Base-by-base conservation (phyloP, 2,113 vertebrate species). In the Protomyctophum bolini region DNA sequence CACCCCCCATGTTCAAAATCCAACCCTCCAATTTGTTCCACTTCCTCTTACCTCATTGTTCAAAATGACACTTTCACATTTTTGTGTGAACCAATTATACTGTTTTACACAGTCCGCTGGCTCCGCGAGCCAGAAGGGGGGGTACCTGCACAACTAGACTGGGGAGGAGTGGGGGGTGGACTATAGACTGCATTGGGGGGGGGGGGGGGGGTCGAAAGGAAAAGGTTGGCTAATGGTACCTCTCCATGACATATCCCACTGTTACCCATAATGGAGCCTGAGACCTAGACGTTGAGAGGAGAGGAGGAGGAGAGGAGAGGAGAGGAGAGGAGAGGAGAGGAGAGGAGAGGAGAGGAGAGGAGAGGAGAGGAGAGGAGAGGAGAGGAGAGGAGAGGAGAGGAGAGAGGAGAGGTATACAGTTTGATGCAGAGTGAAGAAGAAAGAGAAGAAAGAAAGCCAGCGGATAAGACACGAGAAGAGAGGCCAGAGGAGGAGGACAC, bases 21-120 rank as follows among this genome's bases (percentile, higher is more conserved):
- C 66, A 82, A 77, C 86, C 61, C 86, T 86, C 87, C 84, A 85
- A 90, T 91, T 92, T 89, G 89, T 90, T 91, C 90, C 90, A 89
- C 86, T 84, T 88, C 90, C 90, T 77, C 80, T 89, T 90, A 87
- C 81, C 90, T 90, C 90, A 90, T 91, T 91, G 87, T 91, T 91
- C 85, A 89, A 91, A 91, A 91, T 90, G 90, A 91, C 85, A 91
- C 84, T 88, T 90, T 91, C 91, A 91, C 82, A 87, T 88, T 92
- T 91, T 91, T 88, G 70, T 82, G 88, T 83, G 81, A 90, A 89
- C 86, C 90, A 91, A 91, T 91, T 89, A 91, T 92, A 89, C 89
- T 86, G 88, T 89, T 83, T 90, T 90, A 89, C 89, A 90, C 91
- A 91, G 84, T 88, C 83, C 77, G 77, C 85, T 84, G 86, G 84